Conservation (phyloP, 2,888 invertebrate genomes). For the Caenorhabditis uteleia region DNA sequence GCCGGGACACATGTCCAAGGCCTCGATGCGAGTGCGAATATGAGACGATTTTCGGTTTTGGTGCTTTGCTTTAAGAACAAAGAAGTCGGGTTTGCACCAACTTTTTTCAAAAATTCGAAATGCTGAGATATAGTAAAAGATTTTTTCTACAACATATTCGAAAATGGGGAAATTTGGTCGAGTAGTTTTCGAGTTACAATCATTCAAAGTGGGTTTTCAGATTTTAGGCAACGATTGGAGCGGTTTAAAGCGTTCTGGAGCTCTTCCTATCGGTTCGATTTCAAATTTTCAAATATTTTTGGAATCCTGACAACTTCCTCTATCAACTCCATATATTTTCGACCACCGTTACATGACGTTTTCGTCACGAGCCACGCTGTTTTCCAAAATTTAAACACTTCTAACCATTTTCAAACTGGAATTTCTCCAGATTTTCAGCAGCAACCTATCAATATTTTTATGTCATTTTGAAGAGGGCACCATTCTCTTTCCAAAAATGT, state of each 20-base stretch:
- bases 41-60: background rate
- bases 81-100: no score
- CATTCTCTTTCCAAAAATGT: background rate
- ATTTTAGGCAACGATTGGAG: background rate
- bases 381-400: background rate
- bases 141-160: background rate
- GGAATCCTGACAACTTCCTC: constrained; percentile 9
- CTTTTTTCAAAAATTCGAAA: constrained; percentile 9
- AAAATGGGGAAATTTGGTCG: no score
- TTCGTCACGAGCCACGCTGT: background rate
- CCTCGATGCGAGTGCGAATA: constrained; percentile 9
- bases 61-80: background rate
- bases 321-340: constrained; percentile 5
- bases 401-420: background rate
- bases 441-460: background rate
- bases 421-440: constrained; percentile 2
- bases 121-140: no score
- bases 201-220: constrained; percentile 1
- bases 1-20: constrained; percentile 7
- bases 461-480: background rate
- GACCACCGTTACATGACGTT: background rate
- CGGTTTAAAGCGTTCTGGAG: background rate
- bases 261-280: background rate
- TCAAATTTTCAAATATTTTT: background rate
- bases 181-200: no score